These are phyloP conservation scores for Hylaea fasciaria DNA, from an alignment of 2,888 invertebrate species.

Conservation along the genomic window DNA sequence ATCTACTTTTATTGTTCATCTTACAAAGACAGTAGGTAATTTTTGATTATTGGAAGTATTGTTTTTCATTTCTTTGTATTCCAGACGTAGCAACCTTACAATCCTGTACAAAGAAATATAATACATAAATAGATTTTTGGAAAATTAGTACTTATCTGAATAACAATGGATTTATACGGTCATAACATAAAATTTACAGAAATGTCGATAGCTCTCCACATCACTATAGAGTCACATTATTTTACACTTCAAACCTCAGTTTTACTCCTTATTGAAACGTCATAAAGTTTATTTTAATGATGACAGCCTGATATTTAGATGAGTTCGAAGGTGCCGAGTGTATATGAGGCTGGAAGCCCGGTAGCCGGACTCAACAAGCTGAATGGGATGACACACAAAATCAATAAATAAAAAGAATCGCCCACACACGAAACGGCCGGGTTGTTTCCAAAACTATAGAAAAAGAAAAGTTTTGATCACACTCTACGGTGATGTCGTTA, in stretches of 20 bases:
- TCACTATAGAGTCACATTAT: slow-evolving; percentile 14
- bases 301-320: slow-evolving; percentile 25
- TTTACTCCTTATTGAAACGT: slow-evolving; percentile 19
- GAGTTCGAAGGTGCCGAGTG: slow-evolving; percentile 20
- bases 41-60: too few species aligned
- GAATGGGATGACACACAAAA: slow-evolving; percentile 70
- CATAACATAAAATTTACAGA: not conserved
- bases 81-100: too few species aligned
- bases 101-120: too few species aligned
- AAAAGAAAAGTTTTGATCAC: too few species aligned
- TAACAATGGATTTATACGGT: too few species aligned
- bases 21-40: too few species aligned
- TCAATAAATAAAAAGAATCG: slow-evolving; percentile 66
- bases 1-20: too few species aligned
- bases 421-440: slow-evolving; percentile 60
- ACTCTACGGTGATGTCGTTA: too few species aligned
- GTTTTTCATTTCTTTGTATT: too few species aligned
- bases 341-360: slow-evolving; percentile 66
- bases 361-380: slow-evolving; percentile 73
- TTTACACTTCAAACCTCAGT: slow-evolving; percentile 3
- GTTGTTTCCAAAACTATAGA: slow-evolving; percentile 14
- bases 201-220: slow-evolving; percentile 28
- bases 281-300: slow-evolving; percentile 3
- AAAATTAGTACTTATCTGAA: too few species aligned
- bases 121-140: too few species aligned